A percentile compares a stretch with the other conserved stretches of the same genome.
phyloP scores from a whole-genome alignment of 2,888 invertebrate genomes.

The Suillia variegata region DNA sequence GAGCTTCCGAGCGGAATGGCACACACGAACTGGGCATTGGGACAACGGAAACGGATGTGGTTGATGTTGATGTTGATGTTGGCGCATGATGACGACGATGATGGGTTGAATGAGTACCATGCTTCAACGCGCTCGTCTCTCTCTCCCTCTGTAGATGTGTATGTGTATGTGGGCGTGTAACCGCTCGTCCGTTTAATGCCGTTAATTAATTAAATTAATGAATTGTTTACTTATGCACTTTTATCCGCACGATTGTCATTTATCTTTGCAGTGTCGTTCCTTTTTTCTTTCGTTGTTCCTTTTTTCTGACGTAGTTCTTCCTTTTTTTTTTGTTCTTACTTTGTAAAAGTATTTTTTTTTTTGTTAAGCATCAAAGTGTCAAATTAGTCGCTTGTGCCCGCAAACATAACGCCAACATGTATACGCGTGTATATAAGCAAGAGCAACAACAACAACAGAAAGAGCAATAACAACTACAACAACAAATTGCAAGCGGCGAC shows the following conservation, averaged over 20 bases:
- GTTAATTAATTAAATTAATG: conserved; percentile 58
- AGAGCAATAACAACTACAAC: not conserved
- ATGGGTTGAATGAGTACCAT: too few species aligned
- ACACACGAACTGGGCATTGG: too few species aligned
- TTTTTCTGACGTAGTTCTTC: not conserved
- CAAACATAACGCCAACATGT: not conserved
- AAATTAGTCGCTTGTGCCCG: not conserved
- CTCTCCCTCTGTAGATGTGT: too few species aligned
- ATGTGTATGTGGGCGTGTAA: too few species aligned
- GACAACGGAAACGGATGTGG: too few species aligned
- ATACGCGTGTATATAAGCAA: not conserved
- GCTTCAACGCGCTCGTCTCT: not conserved
- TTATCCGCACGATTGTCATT: conserved; percentile 17
- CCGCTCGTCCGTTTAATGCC: conserved; percentile 43
- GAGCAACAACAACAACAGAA: not conserved
- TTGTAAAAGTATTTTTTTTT: not conserved
- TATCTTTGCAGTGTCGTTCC: not conserved
- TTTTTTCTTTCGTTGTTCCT: not conserved
- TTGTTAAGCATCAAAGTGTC: not conserved
- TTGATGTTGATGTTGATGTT: too few species aligned
- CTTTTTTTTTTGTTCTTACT: not conserved
- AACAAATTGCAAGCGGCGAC: not conserved
- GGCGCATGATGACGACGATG: too few species aligned
- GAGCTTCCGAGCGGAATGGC: too few species aligned
- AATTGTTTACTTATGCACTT: conserved; percentile 48